Percentiles rank a stretch among this genome's conserved stretches.
These are phyloP conservation scores for Carapus acus DNA, from an alignment of 2,797 vertebrate genomes.

Conservation along the genomic window DNA sequence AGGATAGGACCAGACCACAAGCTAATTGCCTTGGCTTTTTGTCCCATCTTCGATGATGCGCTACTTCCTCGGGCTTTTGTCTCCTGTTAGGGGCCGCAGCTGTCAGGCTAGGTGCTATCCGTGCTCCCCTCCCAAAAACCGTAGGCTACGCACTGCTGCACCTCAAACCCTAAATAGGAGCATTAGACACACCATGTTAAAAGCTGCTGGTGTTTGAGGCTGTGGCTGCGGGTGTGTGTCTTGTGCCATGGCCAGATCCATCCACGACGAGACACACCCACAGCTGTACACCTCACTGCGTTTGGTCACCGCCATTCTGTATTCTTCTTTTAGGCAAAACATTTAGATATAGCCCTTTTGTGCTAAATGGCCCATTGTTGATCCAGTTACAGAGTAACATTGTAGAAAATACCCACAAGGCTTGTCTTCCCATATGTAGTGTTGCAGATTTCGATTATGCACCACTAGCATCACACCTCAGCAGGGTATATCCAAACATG, in stretches of 20 bases:
- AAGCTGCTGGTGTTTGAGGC: constrained; percentile 73
- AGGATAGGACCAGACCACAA: constrained; percentile 45
- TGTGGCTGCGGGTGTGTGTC: constrained; percentile 69
- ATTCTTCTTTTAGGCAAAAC: constrained; percentile 36
- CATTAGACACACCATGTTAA: constrained; percentile 82
- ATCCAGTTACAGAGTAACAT: constrained; percentile 48
- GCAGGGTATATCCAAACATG: constrained; percentile 75
- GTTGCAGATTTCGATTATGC: constrained; percentile 71
- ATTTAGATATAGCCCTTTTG: constrained; percentile 54
- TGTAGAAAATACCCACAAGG: constrained; percentile 69
- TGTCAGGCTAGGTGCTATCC: constrained; percentile 77
- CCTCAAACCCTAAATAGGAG: constrained; percentile 77
- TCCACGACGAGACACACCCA: constrained; percentile 39
- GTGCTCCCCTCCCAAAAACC: constrained; percentile 67
- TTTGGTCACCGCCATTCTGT: constrained; percentile 43
- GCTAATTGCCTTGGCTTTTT: constrained; percentile 67
- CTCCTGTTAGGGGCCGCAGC: constrained; percentile 75
- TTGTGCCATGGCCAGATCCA: constrained; percentile 61
- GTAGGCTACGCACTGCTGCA: constrained; percentile 71
- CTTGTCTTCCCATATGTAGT: constrained; percentile 64
- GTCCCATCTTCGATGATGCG: constrained; percentile 72
- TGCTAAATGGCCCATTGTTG: constrained; percentile 55
- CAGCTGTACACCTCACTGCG: constrained; percentile 48
- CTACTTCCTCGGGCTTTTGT: constrained; percentile 78
- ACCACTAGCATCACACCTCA: constrained; percentile 69